A percentile compares a stretch with the other conserved stretches of the same genome.
phyloP scores from a whole-genome alignment of 2,888 invertebrate genomes.

The Phlogophora meticulosa region DNA sequence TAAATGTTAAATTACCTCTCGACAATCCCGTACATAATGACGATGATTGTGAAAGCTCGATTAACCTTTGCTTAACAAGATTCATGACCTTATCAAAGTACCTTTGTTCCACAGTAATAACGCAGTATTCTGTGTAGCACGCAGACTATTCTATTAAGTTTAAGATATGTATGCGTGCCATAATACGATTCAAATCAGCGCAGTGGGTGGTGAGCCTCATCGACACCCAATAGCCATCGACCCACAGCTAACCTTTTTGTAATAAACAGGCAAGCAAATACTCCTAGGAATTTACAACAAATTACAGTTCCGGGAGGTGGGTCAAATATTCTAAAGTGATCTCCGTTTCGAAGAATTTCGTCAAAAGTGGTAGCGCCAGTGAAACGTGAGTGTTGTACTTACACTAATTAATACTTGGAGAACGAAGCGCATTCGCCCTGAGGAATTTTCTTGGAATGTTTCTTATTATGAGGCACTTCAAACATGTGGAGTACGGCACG shows the following conservation, averaged over 20 bases:
- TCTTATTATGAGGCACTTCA: no score
- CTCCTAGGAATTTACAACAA: conserved; percentile 46
- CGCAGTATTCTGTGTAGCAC: conserved; percentile 21
- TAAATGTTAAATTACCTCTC: neutral
- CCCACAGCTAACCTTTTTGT: conserved; percentile 71
- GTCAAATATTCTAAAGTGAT: neutral
- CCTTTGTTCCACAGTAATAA: conserved; percentile 32
- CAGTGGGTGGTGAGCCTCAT: conserved; percentile 78
- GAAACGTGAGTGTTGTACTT: neutral
- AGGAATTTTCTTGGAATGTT: neutral
- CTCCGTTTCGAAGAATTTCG: neutral
- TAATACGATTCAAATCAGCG: conserved; percentile 77
- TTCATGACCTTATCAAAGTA: conserved; percentile 14
- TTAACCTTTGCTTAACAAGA: conserved; percentile 6
- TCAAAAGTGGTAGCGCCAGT: neutral
- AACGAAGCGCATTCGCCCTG: neutral
- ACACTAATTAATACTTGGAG: conserved; percentile 3
- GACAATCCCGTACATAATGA: neutral
- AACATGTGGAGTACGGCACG: neutral
- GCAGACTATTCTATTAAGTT: conserved; percentile 49
- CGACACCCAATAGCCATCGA: conserved; percentile 76
- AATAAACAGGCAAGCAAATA: conserved; percentile 60
- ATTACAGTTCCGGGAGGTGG: conserved; percentile 55
- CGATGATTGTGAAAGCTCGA: conserved; percentile 14
- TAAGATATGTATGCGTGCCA: conserved; percentile 67